These are phyloP conservation scores for Anneissia japonica DNA, from an alignment of 35 echinoderm and acorn worm species.

Conservation along the genomic window DNA sequence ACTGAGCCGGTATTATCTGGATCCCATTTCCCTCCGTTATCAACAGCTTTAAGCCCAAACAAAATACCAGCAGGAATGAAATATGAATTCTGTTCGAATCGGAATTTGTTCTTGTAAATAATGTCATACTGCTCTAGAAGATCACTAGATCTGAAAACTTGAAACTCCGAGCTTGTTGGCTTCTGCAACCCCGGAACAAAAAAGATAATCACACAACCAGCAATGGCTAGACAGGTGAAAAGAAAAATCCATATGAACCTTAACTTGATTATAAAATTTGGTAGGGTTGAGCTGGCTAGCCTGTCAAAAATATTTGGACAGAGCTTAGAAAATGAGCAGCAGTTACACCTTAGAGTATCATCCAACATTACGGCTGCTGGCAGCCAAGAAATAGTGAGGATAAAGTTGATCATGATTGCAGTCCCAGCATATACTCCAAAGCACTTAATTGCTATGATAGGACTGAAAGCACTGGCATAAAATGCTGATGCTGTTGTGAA, in stretches of 20 bases:
- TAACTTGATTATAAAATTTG: constrained; percentile 49
- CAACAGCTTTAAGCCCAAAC: constrained; percentile 71
- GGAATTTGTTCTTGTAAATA: constrained; percentile 49
- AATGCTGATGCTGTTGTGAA: constrained; percentile 75
- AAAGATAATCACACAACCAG: constrained; percentile 34
- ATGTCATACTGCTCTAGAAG: constrained; percentile 71
- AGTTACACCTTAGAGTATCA: constrained; percentile 21
- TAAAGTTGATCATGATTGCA: constrained; percentile 65
- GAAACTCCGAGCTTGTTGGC: constrained; percentile 50
- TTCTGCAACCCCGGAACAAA: constrained; percentile 28
- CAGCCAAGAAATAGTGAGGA: constrained; percentile 69
- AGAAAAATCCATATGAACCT: constrained; percentile 58
- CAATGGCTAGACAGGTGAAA: constrained; percentile 39
- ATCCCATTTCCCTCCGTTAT: constrained; percentile 62
- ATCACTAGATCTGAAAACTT: constrained; percentile 41
- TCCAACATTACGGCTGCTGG: constrained; percentile 69
- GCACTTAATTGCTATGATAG: constrained; percentile 67
- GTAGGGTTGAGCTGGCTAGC: constrained; percentile 18
- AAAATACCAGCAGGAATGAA: constrained; percentile 50
- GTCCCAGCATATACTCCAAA: constrained; percentile 71
- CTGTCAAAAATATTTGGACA: constrained; percentile 6
- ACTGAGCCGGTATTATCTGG: constrained; percentile 58
- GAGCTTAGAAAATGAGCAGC: background rate
- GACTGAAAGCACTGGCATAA: constrained; percentile 51
- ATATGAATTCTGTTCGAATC: background rate